These are phyloP conservation scores for Drosophila ezoana DNA, from an alignment of 2,888 invertebrate genomes.

Conservation along the genomic window DNA sequence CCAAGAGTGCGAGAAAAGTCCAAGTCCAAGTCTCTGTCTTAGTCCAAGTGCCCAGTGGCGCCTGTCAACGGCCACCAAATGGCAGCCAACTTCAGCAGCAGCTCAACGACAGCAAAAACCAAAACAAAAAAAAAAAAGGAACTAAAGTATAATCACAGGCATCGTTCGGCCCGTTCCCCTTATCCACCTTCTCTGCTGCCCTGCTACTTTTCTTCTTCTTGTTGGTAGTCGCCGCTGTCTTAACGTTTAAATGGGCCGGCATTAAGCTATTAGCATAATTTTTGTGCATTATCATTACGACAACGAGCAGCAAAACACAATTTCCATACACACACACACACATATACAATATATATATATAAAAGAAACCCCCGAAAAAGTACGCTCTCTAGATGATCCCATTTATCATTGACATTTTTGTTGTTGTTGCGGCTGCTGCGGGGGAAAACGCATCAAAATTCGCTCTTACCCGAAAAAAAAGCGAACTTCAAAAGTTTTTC, in stretches of 20 bases:
- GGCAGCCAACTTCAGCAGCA: constrained; percentile 43
- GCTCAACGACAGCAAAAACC: constrained; percentile 32
- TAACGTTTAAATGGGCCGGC: constrained; percentile 71
- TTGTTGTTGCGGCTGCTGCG: neutral
- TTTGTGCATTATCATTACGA: constrained; percentile 71
- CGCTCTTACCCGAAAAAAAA: constrained; percentile 22
- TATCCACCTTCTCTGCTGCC: neutral
- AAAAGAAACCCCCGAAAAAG: neutral
- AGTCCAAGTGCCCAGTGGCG: constrained; percentile 53
- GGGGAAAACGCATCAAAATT: constrained; percentile 18
- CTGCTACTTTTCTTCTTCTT: constrained; percentile 7
- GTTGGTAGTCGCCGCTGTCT: constrained; percentile 56
- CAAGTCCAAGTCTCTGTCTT: constrained; percentile 48
- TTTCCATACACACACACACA: constrained; percentile 14
- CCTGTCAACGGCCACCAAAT: constrained; percentile 50
- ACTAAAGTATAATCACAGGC: constrained; percentile 46
- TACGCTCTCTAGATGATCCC: constrained; percentile 30
- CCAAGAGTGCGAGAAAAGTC: constrained; percentile 60
- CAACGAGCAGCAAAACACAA: constrained; percentile 22
- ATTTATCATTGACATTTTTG: constrained; percentile 71
- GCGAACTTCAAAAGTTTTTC: constrained; percentile 1
- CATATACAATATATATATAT: neutral
- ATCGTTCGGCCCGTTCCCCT: constrained; percentile 12
- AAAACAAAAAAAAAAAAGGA: constrained; percentile 35
- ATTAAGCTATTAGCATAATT: constrained; percentile 79